Percentiles rank a stretch among this genome's conserved stretches.
phyloP scores from a whole-genome alignment of 2,113 vertebrate genomes.

The Pyrgilauda ruficollis region DNA sequence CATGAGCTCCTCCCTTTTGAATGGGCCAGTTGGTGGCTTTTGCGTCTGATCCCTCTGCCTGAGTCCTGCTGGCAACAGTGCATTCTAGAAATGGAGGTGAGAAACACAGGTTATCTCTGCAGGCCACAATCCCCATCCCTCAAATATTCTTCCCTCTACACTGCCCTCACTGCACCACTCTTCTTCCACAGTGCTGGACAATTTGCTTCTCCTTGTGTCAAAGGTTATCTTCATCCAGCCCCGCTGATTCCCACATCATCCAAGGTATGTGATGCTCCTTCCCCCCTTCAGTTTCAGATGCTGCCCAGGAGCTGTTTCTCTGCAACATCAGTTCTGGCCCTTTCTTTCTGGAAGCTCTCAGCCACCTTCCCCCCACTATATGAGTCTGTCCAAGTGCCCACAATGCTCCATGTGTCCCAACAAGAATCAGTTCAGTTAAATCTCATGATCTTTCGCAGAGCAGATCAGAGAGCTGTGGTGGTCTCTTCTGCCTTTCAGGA shows the following conservation, averaged over 20 bases:
- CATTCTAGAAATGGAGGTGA: conserved; percentile 77
- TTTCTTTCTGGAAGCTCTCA: background rate
- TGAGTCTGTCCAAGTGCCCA: accelerated
- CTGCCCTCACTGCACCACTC: background rate
- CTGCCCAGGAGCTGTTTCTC: background rate
- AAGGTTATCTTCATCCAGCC: background rate
- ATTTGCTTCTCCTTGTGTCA: background rate
- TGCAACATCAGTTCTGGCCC: background rate
- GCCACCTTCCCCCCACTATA: background rate
- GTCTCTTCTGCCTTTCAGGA: background rate
- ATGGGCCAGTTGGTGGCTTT: conserved; percentile 90
- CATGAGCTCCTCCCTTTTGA: conserved; percentile 92
- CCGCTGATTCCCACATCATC: background rate
- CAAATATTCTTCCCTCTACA: background rate
- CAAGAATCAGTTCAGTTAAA: background rate
- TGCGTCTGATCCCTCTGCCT: conserved; percentile 97
- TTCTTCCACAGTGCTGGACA: background rate
- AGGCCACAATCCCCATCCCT: background rate
- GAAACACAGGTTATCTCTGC: background rate
- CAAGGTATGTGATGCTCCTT: background rate
- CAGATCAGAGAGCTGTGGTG: background rate
- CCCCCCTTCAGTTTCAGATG: background rate
- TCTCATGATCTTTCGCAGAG: background rate
- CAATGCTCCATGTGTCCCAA: background rate
- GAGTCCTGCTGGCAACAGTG: conserved; percentile 88